Conservation (phyloP, 30 jellyfish, hydroid and myxozoan genomes). For the Turritopsis rubra region DNA sequence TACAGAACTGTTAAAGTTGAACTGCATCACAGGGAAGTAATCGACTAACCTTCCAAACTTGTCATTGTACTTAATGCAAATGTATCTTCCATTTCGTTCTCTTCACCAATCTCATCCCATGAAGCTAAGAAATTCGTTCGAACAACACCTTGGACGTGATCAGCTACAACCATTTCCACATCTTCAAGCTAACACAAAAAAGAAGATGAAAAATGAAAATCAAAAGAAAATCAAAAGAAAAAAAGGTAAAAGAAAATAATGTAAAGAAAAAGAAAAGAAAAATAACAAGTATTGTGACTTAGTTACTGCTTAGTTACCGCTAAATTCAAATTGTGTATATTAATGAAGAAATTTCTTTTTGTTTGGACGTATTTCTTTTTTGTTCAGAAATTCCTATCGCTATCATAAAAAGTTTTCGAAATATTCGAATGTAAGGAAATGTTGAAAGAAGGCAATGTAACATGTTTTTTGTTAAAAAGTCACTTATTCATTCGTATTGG, state of each 20-base stretch:
- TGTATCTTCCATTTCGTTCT: slow-evolving; percentile 83
- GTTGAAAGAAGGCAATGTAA: not conserved
- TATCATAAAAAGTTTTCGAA: no score
- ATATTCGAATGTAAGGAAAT: not conserved
- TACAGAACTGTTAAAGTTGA: no score
- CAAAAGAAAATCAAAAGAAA: not conserved
- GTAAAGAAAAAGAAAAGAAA: not conserved
- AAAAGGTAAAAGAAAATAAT: not conserved
- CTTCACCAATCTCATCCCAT: slow-evolving; percentile 97
- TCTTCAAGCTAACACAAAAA: slow-evolving; percentile 71
- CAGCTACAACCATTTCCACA: slow-evolving; percentile 90
- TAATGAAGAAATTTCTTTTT: no score
- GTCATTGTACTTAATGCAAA: slow-evolving; percentile 76
- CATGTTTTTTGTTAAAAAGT: not conserved
- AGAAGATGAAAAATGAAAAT: not conserved
- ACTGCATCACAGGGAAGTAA: no score
- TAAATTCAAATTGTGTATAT: not conserved
- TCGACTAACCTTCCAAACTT: slow-evolving; percentile 75
- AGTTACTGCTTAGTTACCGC: not conserved
- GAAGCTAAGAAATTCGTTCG: slow-evolving; percentile 94
- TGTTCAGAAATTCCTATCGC: no score
- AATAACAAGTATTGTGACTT: not conserved
- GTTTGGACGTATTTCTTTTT: no score
- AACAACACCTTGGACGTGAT: slow-evolving; percentile 93
- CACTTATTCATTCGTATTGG: not conserved